Percentiles rank a stretch among this genome's conserved stretches.
These are phyloP conservation scores for Trichonephila clavata DNA, from an alignment of 1,140 invertebrate genomes.

Conservation along the genomic window DNA sequence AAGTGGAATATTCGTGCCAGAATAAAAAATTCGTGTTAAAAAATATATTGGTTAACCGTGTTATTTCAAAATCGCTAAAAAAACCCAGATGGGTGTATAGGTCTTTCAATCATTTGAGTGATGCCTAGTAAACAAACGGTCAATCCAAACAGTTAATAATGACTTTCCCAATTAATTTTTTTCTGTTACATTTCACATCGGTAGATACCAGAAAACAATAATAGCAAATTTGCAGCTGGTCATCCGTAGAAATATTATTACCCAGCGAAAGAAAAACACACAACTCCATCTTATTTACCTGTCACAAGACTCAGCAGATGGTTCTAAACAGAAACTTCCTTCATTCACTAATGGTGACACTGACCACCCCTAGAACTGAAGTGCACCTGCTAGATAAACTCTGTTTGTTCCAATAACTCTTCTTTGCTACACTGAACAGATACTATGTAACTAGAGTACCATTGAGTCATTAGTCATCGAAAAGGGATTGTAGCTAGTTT, in stretches of 20 bases:
- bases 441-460: too few relatives aligned
- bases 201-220: neutral
- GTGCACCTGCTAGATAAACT: neutral
- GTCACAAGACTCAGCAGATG: constrained; percentile 7
- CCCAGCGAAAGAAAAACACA: neutral
- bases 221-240: constrained; percentile 3
- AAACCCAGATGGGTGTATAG: too few relatives aligned
- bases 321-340: neutral
- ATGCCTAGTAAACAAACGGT: too few relatives aligned
- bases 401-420: neutral
- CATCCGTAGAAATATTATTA: neutral
- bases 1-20: too few relatives aligned
- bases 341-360: neutral
- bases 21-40: too few relatives aligned
- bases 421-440: neutral
- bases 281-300: constrained; percentile 26
- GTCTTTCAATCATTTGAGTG: too few relatives aligned
- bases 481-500: too few relatives aligned
- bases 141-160: neutral
- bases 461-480: too few relatives aligned
- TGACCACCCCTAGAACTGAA: neutral
- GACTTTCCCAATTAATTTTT: neutral
- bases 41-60: too few relatives aligned
- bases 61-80: too few relatives aligned
- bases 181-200: neutral